Conservation (phyloP, 1,140 invertebrate genomes). For the Philaenus spumarius region DNA sequence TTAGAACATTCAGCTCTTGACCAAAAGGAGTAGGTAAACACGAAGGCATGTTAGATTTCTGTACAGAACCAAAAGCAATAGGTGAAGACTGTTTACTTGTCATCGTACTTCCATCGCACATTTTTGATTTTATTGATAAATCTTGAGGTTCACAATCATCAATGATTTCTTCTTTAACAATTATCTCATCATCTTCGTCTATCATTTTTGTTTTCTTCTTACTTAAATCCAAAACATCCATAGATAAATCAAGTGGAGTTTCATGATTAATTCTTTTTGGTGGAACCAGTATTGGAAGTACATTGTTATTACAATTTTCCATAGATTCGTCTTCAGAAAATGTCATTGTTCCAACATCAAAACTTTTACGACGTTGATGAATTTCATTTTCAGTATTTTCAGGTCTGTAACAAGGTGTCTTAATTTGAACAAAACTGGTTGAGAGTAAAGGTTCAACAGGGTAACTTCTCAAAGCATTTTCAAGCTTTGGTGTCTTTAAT, state of each 20-base stretch:
- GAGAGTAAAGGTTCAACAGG: no score
- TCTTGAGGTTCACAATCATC: slow-evolving; percentile 41
- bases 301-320: slow-evolving; percentile 13
- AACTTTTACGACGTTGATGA: slow-evolving; percentile 8
- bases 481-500: not conserved
- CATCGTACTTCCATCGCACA: no score
- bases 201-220: slow-evolving; percentile 52
- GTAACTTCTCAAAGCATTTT: no score
- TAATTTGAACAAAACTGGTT: not conserved
- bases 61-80: not conserved
- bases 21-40: not conserved
- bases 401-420: not conserved
- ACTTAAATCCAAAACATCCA: slow-evolving; percentile 81
- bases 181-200: slow-evolving; percentile 21
- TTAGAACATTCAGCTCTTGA: not conserved
- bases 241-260: slow-evolving; percentile 65
- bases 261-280: slow-evolving; percentile 35
- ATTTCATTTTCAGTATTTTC: slow-evolving; percentile 1
- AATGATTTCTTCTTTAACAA: slow-evolving; percentile 14
- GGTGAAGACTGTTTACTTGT: not conserved
- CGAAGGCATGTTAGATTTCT: not conserved
- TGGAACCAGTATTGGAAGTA: not conserved
- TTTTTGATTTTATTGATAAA: slow-evolving; percentile 36
- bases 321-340: slow-evolving; percentile 33
- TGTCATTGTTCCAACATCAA: slow-evolving; percentile 23